phyloP scores from a whole-genome alignment of 64 coral and sea anemone species.

The Actinia equina region DNA sequence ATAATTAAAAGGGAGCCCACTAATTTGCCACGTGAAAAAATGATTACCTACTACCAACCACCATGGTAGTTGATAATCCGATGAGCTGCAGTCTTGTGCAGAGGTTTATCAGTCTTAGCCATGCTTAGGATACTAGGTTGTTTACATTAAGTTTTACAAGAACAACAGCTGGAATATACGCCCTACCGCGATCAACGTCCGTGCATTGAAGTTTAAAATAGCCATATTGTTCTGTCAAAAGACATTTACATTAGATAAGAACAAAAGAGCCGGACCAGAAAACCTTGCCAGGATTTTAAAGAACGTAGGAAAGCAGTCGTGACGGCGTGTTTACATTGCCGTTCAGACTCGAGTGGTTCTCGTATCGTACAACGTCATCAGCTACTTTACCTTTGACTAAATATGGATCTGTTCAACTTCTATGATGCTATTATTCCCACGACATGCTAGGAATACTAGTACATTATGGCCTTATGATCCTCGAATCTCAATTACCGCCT shows the following conservation, averaged over 20 bases:
- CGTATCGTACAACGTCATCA: neutral
- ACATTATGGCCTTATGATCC: constrained; percentile 1
- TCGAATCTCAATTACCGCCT: neutral
- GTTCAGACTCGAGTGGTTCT: neutral
- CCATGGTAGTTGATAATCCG: neutral
- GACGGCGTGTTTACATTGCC: neutral
- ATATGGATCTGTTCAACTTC: neutral
- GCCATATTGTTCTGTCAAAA: neutral
- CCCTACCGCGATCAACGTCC: neutral
- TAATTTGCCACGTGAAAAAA: neutral
- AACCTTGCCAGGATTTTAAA: neutral
- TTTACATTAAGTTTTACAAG: neutral
- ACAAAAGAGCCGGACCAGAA: neutral
- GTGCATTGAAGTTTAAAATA: neutral
- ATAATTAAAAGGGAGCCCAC: neutral
- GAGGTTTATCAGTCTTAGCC: constrained; percentile 4
- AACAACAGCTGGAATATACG: neutral
- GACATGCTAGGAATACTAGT: neutral
- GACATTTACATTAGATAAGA: constrained; percentile 1
- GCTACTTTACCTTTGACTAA: neutral
- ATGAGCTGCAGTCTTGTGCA: neutral
- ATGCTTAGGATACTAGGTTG: neutral
- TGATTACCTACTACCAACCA: neutral
- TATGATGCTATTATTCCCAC: neutral
- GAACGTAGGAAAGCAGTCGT: neutral